Percentiles rank a stretch among this genome's conserved stretches.
Evolutionary conservation across 2,797 vertebrate species (phyloP).

Genomic region (Zonotrichia albicollis): DNA sequence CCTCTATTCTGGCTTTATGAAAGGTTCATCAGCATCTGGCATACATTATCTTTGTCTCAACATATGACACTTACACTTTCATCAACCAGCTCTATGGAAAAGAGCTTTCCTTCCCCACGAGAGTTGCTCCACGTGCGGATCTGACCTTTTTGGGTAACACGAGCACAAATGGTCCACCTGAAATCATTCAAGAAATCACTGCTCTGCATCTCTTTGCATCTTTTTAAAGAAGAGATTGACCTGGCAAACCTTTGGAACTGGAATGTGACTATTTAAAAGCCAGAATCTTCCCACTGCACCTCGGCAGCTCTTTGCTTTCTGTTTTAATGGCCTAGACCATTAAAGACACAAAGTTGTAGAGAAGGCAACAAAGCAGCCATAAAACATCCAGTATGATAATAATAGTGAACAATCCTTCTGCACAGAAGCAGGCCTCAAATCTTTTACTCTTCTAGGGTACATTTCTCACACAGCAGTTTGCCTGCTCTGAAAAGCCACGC

Average conservation of each 20-base stretch:
- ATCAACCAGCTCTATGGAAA: slow-evolving; percentile 95
- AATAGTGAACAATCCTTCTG: slow-evolving; percentile 54
- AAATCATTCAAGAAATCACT: slow-evolving; percentile 10
- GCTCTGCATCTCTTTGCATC: background rate
- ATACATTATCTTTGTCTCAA: slow-evolving; percentile 13
- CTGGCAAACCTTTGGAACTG: background rate
- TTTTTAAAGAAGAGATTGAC: background rate
- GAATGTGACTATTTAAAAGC: slow-evolving; percentile 1
- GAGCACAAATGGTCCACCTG: slow-evolving; percentile 96
- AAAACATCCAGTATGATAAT: slow-evolving; percentile 58
- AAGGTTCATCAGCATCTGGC: slow-evolving; percentile 36
- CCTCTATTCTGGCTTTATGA: slow-evolving; percentile 33
- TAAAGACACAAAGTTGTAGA: slow-evolving; percentile 51
- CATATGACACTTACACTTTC: slow-evolving; percentile 87
- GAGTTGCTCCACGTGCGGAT: slow-evolving; percentile 98
- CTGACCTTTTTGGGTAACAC: slow-evolving; percentile 92
- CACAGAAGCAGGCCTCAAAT: slow-evolving; percentile 62
- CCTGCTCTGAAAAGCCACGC: slow-evolving; percentile 60
- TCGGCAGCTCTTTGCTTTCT: background rate
- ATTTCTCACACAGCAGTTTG: slow-evolving; percentile 62
- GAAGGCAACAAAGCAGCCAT: slow-evolving; percentile 59
- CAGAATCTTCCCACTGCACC: slow-evolving; percentile 4
- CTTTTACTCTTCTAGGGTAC: slow-evolving; percentile 36
- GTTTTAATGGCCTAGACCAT: slow-evolving; percentile 57
- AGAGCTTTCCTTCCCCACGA: slow-evolving; percentile 95